A percentile compares a stretch with the other conserved stretches of the same genome.
phyloP scores from a whole-genome alignment of 2,113 vertebrate species.

The Hipposideros armiger region DNA sequence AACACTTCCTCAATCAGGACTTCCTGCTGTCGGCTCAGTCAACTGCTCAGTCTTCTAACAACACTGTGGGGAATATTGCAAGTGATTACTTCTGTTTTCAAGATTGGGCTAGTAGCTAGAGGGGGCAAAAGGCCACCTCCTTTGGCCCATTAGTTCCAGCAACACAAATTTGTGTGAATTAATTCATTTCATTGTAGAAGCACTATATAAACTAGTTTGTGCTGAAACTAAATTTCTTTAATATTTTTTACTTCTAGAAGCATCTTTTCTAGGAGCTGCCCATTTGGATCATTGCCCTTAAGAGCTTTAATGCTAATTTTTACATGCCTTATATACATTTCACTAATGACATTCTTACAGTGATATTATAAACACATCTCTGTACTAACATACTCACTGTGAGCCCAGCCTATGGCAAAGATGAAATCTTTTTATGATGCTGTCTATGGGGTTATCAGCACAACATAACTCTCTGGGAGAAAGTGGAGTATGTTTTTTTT shows the following conservation, averaged over 20 bases:
- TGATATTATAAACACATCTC: conserved; percentile 51
- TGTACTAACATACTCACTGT: neutral
- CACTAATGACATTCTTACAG: conserved; percentile 32
- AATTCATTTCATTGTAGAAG: conserved; percentile 50
- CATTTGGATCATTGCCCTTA: conserved; percentile 40
- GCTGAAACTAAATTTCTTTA: conserved; percentile 12
- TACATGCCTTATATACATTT: conserved; percentile 70
- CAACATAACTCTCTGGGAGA: neutral
- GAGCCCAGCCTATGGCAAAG: conserved; percentile 54
- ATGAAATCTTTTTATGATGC: conserved; percentile 43
- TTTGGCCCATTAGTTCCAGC: conserved; percentile 52
- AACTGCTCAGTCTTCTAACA: conserved; percentile 82
- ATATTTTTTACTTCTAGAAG: conserved; percentile 54
- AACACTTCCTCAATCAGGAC: conserved; percentile 97
- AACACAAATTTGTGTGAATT: conserved; percentile 29
- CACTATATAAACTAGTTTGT: neutral
- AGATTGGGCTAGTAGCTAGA: conserved; percentile 90
- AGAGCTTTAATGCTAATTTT: conserved; percentile 70
- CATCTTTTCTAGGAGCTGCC: conserved; percentile 59
- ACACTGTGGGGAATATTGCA: conserved; percentile 95
- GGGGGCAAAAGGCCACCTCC: neutral
- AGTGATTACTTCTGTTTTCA: conserved; percentile 98
- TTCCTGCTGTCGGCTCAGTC: conserved; percentile 94
- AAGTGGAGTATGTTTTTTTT: neutral
- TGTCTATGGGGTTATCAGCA: neutral